These are phyloP conservation scores for Styela clava DNA, from an alignment of 23 tunicate genomes.

Conservation along the genomic window DNA sequence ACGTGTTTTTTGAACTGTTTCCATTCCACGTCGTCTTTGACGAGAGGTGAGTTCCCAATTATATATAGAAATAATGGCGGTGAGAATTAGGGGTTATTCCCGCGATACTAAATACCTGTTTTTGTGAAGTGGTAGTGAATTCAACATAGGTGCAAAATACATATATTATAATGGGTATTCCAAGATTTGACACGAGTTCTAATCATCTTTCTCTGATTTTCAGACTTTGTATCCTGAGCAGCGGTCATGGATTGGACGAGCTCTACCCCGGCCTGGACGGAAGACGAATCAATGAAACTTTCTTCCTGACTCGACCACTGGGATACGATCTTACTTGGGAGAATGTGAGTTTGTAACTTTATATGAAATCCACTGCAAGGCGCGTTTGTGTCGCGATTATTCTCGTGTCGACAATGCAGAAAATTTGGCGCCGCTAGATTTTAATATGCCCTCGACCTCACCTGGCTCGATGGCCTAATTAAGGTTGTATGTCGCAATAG, in stretches of 20 bases:
- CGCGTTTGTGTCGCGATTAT: no score
- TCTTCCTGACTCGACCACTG: conserved; percentile 43
- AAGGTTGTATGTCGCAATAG: no score
- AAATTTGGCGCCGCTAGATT: no score
- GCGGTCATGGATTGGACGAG: conserved; percentile 36
- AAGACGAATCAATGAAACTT: conserved; percentile 37
- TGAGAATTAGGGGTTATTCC: neutral
- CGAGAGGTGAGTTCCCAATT: conserved; percentile 37
- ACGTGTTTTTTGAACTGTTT: conserved; percentile 35
- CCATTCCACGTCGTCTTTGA: conserved; percentile 51
- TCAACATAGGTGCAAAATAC: no score
- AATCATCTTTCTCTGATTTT: no score
- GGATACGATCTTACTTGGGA: conserved; percentile 52
- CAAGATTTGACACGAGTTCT: no score
- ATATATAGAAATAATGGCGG: neutral
- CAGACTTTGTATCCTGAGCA: conserved; percentile 35
- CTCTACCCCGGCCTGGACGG: conserved; percentile 26
- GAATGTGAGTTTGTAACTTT: conserved; percentile 19
- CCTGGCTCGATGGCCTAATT: no score
- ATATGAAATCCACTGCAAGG: neutral
- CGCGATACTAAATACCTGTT: neutral
- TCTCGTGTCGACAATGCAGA: no score
- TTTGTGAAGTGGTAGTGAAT: no score
- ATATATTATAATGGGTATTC: no score
- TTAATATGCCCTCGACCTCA: no score